Evolutionary conservation across 30 jellyfish, hydroid and myxozoan genomes (phyloP), one percentile per base, ranked within the genome.

Genomic region (Chrysaora quinquecirrha): DNA sequence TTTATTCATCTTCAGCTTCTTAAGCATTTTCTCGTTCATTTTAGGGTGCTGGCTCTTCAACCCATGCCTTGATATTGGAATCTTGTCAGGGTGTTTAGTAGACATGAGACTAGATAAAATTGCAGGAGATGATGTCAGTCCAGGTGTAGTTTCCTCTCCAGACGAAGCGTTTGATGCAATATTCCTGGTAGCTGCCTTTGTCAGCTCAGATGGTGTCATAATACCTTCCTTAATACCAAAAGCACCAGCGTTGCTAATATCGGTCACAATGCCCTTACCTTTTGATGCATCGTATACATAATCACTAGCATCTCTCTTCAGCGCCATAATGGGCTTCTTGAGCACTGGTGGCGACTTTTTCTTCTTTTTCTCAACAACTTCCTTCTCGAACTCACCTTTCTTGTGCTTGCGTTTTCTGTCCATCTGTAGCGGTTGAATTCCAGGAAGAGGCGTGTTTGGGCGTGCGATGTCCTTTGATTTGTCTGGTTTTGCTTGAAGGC

Each of bases 341-440:
- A 50, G 76, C 23, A 68, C 29, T 1, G 84, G 92, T 22, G 84
- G 30, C 3, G 52, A 10, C 23, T 64, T 70, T 48, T 49, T 63
- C 64, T 82, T 82, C 63, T 82, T 82, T 58, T 43, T 82, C 79
- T 82, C 92, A 48, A 70, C 27, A n/a, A 28, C 73, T 1, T 75
- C 79, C 38, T 67, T 67, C 14, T 68, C 92, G 34, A 34, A 11
- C 12, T 82, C 92, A 1, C 21, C 0, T 7, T 74, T 54, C 33
- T 82, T 82, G 30, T 28, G 31, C 50, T 82, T 82, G 20, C 92
- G 63, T 46, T 82, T 80, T 31, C 54, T 82, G 27, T 82, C 92
- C n/a, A 27, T 54, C 31, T 74, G 27, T 1, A 82, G 34, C 31
- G 28, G 75, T 20, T 82, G 92, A 35, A 54, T 48, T 29, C 83